Evolutionary conservation across 2,113 vertebrate genomes (phyloP).

Genomic region (Alethe diademata): DNA sequence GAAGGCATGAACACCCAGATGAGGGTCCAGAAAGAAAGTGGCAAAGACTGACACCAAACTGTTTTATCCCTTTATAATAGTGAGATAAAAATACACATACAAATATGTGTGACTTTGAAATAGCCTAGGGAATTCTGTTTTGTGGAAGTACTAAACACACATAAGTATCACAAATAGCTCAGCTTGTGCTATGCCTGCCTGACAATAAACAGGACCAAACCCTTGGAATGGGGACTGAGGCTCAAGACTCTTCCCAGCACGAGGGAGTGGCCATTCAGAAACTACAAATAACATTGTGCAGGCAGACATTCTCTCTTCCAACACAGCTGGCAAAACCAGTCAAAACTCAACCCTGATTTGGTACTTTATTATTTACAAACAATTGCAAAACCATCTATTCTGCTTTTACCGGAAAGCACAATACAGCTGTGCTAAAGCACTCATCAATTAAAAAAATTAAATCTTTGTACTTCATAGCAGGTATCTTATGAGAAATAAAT

Average conservation of each 20-base stretch:
- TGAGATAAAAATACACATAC: not conserved
- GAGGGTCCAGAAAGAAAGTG: not conserved
- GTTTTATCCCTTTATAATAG: not conserved
- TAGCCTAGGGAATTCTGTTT: not conserved
- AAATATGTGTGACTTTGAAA: not conserved
- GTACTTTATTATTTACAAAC: not conserved
- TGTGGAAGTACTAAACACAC: not conserved
- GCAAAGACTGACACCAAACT: not conserved
- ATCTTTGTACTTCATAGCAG: not conserved
- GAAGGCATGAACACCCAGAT: not conserved
- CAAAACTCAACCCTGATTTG: not conserved
- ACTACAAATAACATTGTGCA: not conserved
- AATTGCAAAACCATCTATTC: not conserved
- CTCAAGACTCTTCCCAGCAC: not conserved
- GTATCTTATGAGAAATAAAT: not conserved
- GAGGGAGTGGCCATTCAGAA: fast-evolving
- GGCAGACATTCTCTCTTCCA: not conserved
- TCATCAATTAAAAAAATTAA: not conserved
- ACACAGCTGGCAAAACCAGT: not conserved
- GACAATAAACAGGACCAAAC: not conserved
- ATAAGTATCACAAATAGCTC: fast-evolving
- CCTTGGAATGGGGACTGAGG: fast-evolving
- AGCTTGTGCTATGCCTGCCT: not conserved
- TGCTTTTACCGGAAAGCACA: not conserved
- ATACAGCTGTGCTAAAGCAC: not conserved